A percentile compares a stretch with the other conserved stretches of the same genome.
phyloP scores from a whole-genome alignment of 2,888 invertebrate species.

The Nematopogon swammerdamellus region DNA sequence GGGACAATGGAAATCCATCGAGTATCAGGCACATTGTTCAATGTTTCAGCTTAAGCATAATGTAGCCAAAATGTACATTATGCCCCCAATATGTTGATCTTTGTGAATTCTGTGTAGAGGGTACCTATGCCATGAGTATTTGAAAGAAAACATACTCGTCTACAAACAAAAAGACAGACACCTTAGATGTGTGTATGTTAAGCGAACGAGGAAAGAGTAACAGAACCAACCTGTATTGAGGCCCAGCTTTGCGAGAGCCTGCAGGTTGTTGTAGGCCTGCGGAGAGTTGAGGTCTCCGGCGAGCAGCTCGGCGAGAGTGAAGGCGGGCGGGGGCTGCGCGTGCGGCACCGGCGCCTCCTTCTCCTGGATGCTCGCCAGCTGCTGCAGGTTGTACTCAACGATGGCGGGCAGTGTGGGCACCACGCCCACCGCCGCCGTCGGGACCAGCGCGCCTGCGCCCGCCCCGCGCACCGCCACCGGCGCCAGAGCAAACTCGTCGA shows the following conservation, averaged over 20 bases:
- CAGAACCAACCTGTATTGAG: constrained; percentile 59
- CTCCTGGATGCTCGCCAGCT: constrained; percentile 78
- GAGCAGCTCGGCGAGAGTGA: constrained; percentile 74
- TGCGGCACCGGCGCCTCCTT: constrained; percentile 56
- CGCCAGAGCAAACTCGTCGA: constrained; percentile 65
- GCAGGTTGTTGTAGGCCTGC: constrained; percentile 83
- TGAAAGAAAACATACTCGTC: too few relatives aligned
- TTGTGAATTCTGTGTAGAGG: too few relatives aligned
- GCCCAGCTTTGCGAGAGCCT: constrained; percentile 86
- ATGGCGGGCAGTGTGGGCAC: constrained; percentile 60
- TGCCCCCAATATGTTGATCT: too few relatives aligned
- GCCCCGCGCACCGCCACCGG: constrained; percentile 37
- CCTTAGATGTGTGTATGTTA: too few relatives aligned
- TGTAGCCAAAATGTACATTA: too few relatives aligned
- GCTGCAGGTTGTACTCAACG: constrained; percentile 83
- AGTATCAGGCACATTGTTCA: too few relatives aligned
- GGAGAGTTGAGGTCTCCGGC: constrained; percentile 67
- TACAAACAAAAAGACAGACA: too few relatives aligned
- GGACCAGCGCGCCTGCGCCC: constrained; percentile 21
- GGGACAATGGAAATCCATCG: too few relatives aligned
- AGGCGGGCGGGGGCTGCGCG: constrained; percentile 61
- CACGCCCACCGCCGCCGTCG: constrained; percentile 27
- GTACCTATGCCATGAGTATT: too few relatives aligned
- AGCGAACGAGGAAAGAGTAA: not conserved
- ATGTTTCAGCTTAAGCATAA: too few relatives aligned